These are phyloP conservation scores for Mormyrus lacerda DNA, from an alignment of 2,113 vertebrate genomes.

Conservation along the genomic window DNA sequence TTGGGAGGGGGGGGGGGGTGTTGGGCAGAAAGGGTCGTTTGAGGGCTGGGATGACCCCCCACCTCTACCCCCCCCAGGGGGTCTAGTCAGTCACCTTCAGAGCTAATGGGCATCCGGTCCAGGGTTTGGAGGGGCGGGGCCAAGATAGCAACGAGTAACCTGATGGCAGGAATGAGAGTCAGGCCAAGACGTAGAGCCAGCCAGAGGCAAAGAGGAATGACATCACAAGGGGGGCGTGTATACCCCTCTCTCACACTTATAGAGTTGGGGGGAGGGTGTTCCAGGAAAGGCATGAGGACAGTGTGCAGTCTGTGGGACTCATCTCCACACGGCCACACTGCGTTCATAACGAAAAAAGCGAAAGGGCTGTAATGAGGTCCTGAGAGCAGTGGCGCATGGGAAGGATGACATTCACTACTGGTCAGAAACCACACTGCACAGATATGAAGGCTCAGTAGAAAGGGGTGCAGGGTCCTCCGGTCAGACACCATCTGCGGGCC, in stretches of 20 bases:
- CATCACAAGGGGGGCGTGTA: not conserved
- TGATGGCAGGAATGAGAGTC: not conserved
- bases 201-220: constrained; percentile 9
- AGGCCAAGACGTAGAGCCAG: not conserved
- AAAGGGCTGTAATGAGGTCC: not conserved
- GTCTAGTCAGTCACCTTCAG: not conserved
- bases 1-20: constrained; percentile 58
- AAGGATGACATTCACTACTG: not conserved
- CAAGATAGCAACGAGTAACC: not conserved
- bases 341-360: not conserved
- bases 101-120: not conserved
- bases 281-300: not conserved
- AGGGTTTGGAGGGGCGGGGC: not conserved
- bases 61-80: too few relatives aligned
- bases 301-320: not conserved
- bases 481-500: not conserved
- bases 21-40: constrained; percentile 25
- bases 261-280: not conserved
- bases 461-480: not conserved
- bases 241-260: not conserved
- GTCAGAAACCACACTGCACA: not conserved
- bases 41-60: not conserved
- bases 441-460: not conserved
- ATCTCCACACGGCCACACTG: not conserved
- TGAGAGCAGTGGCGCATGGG: too few relatives aligned